Evolutionary conservation across 23 tunicate species (phyloP), one percentile per base, ranked within the genome.

Genomic region (Ciona savignyi): DNA sequence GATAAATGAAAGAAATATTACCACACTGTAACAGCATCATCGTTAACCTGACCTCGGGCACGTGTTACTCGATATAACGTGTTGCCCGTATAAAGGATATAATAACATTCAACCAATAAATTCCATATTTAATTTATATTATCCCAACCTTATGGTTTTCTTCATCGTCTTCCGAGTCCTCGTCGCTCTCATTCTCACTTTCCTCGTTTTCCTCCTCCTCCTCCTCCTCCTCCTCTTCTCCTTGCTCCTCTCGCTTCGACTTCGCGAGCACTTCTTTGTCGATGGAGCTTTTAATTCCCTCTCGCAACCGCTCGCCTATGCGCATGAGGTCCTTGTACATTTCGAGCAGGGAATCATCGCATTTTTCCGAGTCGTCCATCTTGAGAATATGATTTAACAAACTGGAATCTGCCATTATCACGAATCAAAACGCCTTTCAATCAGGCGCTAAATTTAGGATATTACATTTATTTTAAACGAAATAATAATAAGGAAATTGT

Each of bases 371-470:
- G 33, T 75, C 87, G 30, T 42, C 87, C 83, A 88, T 88, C 67
- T 34, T 84, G 60, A 88, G 67, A 30, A 82, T 88, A 62, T 82
- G 70, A 62, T 88, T 77, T 63, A 87, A 61, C 67, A 87, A 74
- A 66, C 71, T 76, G 69, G 70, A 73, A 23, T 75, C 76, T 19
- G 31, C 70, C 78, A 74, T 74, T 27, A 9, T 51, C n/a, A n/a
- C n/a, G n/a, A n/a, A n/a, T n/a, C n/a, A n/a, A n/a, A n/a, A n/a
- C n/a, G n/a, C n/a, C n/a, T n/a, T n/a, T n/a, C n/a, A n/a, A n/a
- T n/a, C n/a, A n/a, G n/a, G n/a, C n/a, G n/a, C n/a, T n/a, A n/a
- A n/a, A n/a, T n/a, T n/a, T n/a, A n/a, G n/a, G n/a, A n/a, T n/a
- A n/a, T n/a, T n/a, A n/a, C n/a, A n/a, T n/a, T n/a, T n/a, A n/a